These are phyloP conservation scores for Platichthys stellatus DNA, from an alignment of 2,113 vertebrate species.

Conservation along the genomic window DNA sequence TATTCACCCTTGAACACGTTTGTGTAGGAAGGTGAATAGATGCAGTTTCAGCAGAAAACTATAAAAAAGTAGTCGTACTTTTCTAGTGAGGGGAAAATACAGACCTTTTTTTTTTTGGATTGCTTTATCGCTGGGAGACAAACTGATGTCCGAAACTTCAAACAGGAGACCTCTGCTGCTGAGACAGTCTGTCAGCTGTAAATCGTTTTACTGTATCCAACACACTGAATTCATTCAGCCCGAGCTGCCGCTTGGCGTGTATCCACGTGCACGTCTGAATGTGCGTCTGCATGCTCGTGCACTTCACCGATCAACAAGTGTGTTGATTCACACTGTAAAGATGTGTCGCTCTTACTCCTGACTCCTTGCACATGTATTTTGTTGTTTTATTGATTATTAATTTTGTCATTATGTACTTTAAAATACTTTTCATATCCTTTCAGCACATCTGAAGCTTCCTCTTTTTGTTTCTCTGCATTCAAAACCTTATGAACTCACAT, in stretches of 20 bases:
- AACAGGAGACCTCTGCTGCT: constrained; percentile 28
- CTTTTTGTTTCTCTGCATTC: not conserved
- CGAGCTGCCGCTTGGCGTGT: constrained; percentile 31
- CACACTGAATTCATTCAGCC: constrained; percentile 62
- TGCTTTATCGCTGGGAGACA: constrained; percentile 24
- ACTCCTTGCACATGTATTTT: constrained; percentile 61
- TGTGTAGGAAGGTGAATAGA: constrained; percentile 11
- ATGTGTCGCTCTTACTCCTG: constrained; percentile 55
- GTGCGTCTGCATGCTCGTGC: constrained; percentile 28
- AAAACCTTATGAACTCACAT: not conserved
- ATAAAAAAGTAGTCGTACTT: not conserved
- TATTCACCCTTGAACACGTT: constrained; percentile 45
- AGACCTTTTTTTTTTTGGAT: not conserved
- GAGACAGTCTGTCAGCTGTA: constrained; percentile 50
- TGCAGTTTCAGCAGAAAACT: constrained; percentile 12
- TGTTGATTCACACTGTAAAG: constrained; percentile 71
- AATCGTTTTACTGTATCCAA: constrained; percentile 66
- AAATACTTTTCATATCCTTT: constrained; percentile 73
- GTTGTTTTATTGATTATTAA: constrained; percentile 58
- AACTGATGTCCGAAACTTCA: constrained; percentile 15
- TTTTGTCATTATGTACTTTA: constrained; percentile 52
- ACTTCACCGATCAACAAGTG: constrained; percentile 14
- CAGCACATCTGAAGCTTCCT: constrained; percentile 34
- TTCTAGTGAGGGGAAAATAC: not conserved
- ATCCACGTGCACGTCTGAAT: constrained; percentile 24